These are phyloP conservation scores for Andrena bicolor DNA, from an alignment of 2,888 invertebrate species.

Conservation along the genomic window DNA sequence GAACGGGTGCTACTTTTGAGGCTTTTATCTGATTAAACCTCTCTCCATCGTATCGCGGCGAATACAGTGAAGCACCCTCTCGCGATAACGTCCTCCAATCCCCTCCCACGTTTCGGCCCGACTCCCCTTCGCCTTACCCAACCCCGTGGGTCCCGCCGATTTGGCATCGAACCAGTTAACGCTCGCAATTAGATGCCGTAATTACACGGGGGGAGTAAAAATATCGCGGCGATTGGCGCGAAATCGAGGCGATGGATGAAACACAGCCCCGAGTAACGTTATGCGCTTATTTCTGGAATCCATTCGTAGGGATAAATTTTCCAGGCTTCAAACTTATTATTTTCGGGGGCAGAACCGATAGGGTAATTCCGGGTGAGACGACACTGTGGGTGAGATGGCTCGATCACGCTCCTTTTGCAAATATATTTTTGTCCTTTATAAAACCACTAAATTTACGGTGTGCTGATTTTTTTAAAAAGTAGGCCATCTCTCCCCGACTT, in stretches of 20 bases:
- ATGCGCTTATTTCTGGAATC: background rate
- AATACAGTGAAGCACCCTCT: slow-evolving; percentile 67
- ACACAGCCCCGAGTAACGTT: background rate
- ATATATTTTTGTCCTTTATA: too few relatives aligned
- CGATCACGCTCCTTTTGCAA: too few relatives aligned
- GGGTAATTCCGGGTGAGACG: too few relatives aligned
- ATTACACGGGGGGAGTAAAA: slow-evolving; percentile 58
- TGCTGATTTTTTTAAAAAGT: too few relatives aligned
- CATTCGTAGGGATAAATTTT: background rate
- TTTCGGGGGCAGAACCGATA: too few relatives aligned
- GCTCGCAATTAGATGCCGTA: slow-evolving; percentile 70
- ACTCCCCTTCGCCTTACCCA: slow-evolving; percentile 24
- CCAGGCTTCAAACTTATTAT: too few relatives aligned
- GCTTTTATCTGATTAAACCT: slow-evolving; percentile 72
- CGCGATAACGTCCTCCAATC: slow-evolving; percentile 68
- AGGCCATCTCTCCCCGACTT: too few relatives aligned
- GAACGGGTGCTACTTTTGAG: slow-evolving; percentile 75
- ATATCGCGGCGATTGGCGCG: slow-evolving; percentile 58
- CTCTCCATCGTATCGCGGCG: slow-evolving; percentile 57
- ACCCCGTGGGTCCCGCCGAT: slow-evolving; percentile 36
- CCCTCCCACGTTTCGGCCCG: slow-evolving; percentile 6
- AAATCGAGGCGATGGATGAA: slow-evolving; percentile 25
- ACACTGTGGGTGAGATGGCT: too few relatives aligned
- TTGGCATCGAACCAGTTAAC: slow-evolving; percentile 74
- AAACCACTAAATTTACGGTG: too few relatives aligned